phyloP scores from a whole-genome alignment of 2,797 vertebrate species.

The Antennarius maculatus region DNA sequence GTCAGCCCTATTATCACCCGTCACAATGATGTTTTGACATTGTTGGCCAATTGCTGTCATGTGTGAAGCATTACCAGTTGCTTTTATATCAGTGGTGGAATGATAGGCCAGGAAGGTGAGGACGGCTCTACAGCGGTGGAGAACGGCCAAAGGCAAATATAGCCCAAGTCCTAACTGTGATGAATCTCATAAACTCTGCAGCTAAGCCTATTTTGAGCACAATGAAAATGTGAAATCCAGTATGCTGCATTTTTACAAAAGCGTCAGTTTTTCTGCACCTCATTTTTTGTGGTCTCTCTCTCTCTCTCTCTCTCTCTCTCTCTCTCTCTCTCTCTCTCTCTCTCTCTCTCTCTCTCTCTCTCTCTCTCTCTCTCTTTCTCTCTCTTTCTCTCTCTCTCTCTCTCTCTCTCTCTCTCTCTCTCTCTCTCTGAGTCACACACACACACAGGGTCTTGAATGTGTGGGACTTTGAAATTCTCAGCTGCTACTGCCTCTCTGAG shows the following conservation, averaged over 20 bases:
- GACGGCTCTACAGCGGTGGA: conserved; percentile 49
- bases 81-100: conserved; percentile 31
- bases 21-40: conserved; percentile 22
- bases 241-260: background rate
- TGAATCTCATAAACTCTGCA: conserved; percentile 40
- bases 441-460: conserved; percentile 3
- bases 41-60: conserved; percentile 41
- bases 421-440: conserved; percentile 6
- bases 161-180: conserved; percentile 51
- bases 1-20: conserved; percentile 16
- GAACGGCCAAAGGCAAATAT: conserved; percentile 61
- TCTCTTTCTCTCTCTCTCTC: background rate
- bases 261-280: conserved; percentile 16
- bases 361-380: background rate
- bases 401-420: background rate
- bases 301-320: background rate
- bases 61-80: conserved; percentile 54
- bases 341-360: background rate
- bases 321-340: background rate
- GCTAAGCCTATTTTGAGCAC: conserved; percentile 26
- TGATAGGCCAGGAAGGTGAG: conserved; percentile 28
- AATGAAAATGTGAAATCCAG: background rate
- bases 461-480: conserved; percentile 46
- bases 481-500: conserved; percentile 48
- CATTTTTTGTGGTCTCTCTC: background rate